A percentile compares a stretch with the other conserved stretches of the same genome.
These are phyloP conservation scores for Tychaedon coryphoeus DNA, from an alignment of 2,113 vertebrate genomes.

Conservation along the genomic window DNA sequence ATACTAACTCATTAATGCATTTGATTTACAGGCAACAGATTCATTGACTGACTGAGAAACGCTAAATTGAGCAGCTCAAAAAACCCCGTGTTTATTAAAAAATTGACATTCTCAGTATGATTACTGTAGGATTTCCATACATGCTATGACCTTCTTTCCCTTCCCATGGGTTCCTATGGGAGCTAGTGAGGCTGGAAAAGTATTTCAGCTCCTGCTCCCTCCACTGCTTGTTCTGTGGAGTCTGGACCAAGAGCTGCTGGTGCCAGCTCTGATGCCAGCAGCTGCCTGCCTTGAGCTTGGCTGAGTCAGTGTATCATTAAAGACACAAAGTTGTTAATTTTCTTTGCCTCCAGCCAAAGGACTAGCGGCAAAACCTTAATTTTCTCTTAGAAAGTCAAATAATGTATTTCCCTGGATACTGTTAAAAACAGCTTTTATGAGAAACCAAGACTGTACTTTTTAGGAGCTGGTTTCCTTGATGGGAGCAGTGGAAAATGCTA, in stretches of 20 bases:
- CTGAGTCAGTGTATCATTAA: background rate
- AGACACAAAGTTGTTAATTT: background rate
- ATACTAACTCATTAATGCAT: background rate
- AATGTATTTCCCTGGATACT: background rate
- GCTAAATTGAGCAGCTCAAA: background rate
- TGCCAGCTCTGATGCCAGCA: background rate
- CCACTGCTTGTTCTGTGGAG: background rate
- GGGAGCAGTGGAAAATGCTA: background rate
- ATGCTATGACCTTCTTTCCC: background rate
- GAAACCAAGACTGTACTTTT: background rate
- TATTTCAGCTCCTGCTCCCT: background rate
- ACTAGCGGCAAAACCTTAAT: background rate
- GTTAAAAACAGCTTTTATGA: background rate
- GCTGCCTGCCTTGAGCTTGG: background rate
- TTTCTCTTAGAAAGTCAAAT: background rate
- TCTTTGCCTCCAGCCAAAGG: background rate
- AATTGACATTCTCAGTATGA: background rate
- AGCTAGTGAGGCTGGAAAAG: background rate
- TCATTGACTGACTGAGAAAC: background rate
- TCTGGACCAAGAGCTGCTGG: background rate
- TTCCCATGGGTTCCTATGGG: background rate
- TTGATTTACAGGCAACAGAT: background rate
- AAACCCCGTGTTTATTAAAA: rapidly evolving
- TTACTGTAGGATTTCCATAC: background rate
- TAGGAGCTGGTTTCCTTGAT: background rate